phyloP scores from a whole-genome alignment of 2,113 vertebrate species.

The Micromys minutus region DNA sequence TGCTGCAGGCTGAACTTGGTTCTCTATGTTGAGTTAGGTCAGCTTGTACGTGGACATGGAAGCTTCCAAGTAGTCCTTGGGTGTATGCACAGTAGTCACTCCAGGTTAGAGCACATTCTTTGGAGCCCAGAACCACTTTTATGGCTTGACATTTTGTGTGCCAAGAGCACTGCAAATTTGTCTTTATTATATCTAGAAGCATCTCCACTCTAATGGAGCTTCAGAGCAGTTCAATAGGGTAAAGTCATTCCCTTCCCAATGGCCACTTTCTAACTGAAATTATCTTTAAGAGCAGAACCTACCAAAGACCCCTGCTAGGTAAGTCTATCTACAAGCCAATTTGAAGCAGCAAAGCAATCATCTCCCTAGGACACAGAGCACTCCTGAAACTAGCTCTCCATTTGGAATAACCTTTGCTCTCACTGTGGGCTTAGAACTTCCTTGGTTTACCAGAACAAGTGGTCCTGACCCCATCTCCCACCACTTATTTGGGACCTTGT shows the following conservation, averaged over 20 bases:
- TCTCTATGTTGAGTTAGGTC: background rate
- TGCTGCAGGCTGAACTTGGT: background rate
- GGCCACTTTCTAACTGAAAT: conserved; percentile 17
- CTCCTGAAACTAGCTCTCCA: background rate
- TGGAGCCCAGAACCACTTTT: background rate
- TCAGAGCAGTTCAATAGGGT: background rate
- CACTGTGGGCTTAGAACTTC: background rate
- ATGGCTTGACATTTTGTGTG: background rate
- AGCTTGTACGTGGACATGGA: background rate
- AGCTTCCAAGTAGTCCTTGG: background rate
- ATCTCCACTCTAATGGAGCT: conserved; percentile 34
- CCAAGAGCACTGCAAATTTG: background rate
- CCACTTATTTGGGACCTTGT: background rate
- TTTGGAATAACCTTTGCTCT: background rate
- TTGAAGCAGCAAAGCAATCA: background rate
- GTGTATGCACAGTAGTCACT: background rate
- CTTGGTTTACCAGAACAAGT: background rate
- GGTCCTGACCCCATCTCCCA: background rate
- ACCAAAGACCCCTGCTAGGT: background rate
- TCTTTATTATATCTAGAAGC: background rate
- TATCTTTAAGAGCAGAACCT: conserved; percentile 7
- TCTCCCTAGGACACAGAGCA: background rate
- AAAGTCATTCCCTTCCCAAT: conserved; percentile 22
- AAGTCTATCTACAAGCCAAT: background rate
- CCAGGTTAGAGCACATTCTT: background rate